These are phyloP conservation scores for Pao palembangensis DNA, from an alignment of 2,113 vertebrate genomes.

Conservation along the genomic window DNA sequence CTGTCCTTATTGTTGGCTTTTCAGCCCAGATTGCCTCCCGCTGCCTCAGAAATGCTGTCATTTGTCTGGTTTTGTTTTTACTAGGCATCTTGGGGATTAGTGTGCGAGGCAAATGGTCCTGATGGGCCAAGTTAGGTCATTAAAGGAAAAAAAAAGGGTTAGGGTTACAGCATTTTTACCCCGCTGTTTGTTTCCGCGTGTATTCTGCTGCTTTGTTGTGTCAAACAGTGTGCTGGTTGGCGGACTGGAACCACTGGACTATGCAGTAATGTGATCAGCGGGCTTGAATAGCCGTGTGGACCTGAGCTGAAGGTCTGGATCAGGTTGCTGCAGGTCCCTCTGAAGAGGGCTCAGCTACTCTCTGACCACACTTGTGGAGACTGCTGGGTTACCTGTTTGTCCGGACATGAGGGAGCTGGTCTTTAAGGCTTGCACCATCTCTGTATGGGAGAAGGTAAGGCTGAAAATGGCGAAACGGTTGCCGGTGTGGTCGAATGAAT, in stretches of 20 bases:
- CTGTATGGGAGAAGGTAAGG: constrained; percentile 79
- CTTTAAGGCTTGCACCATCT: constrained; percentile 71
- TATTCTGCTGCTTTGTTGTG: constrained; percentile 35
- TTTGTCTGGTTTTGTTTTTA: constrained; percentile 41
- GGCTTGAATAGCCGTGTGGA: constrained; percentile 57
- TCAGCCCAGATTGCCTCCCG: constrained; percentile 23
- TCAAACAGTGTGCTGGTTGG: constrained; percentile 30
- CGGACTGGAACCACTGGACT: constrained; percentile 33
- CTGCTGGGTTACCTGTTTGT: background rate
- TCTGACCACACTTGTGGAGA: constrained; percentile 22
- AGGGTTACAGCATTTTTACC: no score
- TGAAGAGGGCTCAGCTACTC: constrained; percentile 7
- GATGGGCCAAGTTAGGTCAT: constrained; percentile 42
- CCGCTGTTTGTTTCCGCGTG: constrained; percentile 1
- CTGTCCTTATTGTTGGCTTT: constrained; percentile 27
- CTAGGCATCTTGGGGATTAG: constrained; percentile 26
- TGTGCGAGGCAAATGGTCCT: constrained; percentile 38
- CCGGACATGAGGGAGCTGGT: constrained; percentile 76
- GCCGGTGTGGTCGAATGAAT: background rate
- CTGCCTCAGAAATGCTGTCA: constrained; percentile 27
- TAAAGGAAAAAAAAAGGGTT: constrained; percentile 20
- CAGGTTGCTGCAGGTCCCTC: constrained; percentile 53
- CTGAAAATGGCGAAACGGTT: background rate
- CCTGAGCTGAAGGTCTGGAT: constrained; percentile 56
- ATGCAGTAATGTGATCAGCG: constrained; percentile 62